Evolutionary conservation across 2,888 invertebrate species (phyloP), one percentile per base, ranked within the genome.

Genomic region (Tetranychus truncatus): DNA sequence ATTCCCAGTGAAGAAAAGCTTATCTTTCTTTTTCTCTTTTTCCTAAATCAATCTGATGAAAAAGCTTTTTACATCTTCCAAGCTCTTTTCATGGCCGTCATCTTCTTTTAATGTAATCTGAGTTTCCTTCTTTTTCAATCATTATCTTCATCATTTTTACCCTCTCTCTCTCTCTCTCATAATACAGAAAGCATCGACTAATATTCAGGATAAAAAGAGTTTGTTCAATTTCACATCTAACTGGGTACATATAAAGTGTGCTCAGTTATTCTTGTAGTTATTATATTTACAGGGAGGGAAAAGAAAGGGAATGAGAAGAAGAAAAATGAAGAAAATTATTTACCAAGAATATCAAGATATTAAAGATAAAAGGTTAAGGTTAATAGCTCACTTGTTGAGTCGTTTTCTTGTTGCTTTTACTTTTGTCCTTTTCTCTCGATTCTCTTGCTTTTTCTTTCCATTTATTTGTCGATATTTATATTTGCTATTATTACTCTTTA

Each of bases 341-440:
- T 34, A 34, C 34, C 34, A 34, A 55, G 55, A 6, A 55, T 55
- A 9, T 55, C 11, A 5, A 5, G 55, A 55, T 9, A 55, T 55
- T 55, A 15, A 55, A 55, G 55, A 55, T 55, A 55, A 55, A 55
- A 55, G 55, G 15, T 55, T 15, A 55, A 55, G 55, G 55, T 55
- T 55, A 55, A 55, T 55, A 55, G 55, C 55, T 55, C 55, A 55
- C 55, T 55, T 55, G 55, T 55, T 55, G 55, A 55, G 55, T 55
- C 34, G 34, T 4, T 55, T 55, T 55, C 55, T 24, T 55, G 11
- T 55, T 55, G 55, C 55, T 15, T 9, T 55, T 15, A 55, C 15
- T 15, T 55, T 55, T 55, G 55, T 55, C 55, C 15, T 55, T 15
- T 55, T 55, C 55, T 55, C 11, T 15, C 7, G 55, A 5, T 55